Base-by-base conservation (phyloP, 2,113 vertebrate species). In the Phyllopteryx taeniolatus region DNA sequence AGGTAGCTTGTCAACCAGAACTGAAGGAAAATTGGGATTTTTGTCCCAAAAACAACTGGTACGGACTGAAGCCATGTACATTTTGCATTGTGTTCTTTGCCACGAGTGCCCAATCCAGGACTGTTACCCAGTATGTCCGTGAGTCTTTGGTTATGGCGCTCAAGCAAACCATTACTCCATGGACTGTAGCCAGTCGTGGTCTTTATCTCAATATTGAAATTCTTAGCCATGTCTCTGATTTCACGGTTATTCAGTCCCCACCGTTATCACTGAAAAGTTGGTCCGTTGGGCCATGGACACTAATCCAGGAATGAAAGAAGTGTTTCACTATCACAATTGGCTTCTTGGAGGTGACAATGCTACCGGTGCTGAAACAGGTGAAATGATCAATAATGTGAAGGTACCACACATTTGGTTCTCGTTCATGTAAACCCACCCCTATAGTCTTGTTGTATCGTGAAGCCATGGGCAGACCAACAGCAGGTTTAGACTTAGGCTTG, bases 391-490 rank as follows among this genome's bases (percentile, higher is more conserved):
- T 75, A 1, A 73, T 61, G 17, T 82, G 79, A 39, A 39, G 35
- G 35, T 39, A 39, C 6, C 35, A 39, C 35, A 6, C 35, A 5
- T 39, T 39, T 39, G 35, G 6, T 39, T 39, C 35, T 0, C 82
- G 35, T 5, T 83, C 64, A 62, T 66, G 79, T 5, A 82, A n/a
- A 27, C 78, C 68, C 2, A 84, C 22, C 33, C 73, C 74, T 1
- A 84, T 74, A 2, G 69, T 80, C 31, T 83, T 68, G 65, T 81
- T 79, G 64, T 79, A 76, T n/a, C 61, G 7, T 0, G 75, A 74
- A 12, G 77, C 75, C 43, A 81, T 2, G 1, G 46, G 74, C 0
- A 83, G 8, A 8, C 75, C 73, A 5, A 72, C 57, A 20, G 62
- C 68, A 17, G 68, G 67, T 5, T 57, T 79, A 1, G 44, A 46